phyloP scores from a whole-genome alignment of 2,113 vertebrate genomes.

The Triplophysa tibetana region DNA sequence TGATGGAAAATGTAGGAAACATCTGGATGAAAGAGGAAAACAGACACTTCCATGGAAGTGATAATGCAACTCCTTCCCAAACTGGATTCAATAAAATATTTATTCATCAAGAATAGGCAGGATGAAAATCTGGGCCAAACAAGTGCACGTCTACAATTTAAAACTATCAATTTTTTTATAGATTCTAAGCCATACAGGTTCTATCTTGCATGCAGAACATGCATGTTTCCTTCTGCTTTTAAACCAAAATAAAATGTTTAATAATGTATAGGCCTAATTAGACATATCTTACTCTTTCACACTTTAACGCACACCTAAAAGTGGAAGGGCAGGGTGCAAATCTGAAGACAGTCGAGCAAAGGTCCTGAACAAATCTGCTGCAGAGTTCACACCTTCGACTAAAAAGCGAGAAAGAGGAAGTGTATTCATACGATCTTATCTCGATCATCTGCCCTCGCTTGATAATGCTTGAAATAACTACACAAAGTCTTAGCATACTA shows the following conservation, averaged over 20 bases:
- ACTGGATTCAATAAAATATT: conserved; percentile 2
- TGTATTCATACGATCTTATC: conserved; percentile 31
- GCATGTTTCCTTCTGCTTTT: no score
- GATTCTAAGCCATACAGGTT: no score
- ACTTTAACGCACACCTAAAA: conserved; percentile 55
- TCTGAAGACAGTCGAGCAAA: conserved; percentile 4
- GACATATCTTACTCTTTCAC: background rate
- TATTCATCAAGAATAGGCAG: background rate
- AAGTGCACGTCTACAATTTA: background rate
- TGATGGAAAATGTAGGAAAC: conserved; percentile 35
- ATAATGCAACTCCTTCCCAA: conserved; percentile 16
- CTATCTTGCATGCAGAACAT: no score
- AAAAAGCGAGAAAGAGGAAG: conserved; percentile 38
- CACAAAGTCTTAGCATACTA: background rate
- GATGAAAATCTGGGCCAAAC: background rate
- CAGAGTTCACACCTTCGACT: conserved; percentile 48
- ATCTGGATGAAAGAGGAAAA: conserved; percentile 39
- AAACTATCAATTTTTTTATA: no score
- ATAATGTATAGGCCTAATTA: no score
- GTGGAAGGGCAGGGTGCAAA: conserved; percentile 11
- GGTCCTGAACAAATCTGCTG: conserved; percentile 15
- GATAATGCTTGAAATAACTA: conserved; percentile 8
- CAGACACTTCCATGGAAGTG: background rate
- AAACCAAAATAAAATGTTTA: no score
- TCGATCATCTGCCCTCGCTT: conserved; percentile 11